Conservation (phyloP, 2,888 invertebrate species). For the Parasteatoda lunata region DNA sequence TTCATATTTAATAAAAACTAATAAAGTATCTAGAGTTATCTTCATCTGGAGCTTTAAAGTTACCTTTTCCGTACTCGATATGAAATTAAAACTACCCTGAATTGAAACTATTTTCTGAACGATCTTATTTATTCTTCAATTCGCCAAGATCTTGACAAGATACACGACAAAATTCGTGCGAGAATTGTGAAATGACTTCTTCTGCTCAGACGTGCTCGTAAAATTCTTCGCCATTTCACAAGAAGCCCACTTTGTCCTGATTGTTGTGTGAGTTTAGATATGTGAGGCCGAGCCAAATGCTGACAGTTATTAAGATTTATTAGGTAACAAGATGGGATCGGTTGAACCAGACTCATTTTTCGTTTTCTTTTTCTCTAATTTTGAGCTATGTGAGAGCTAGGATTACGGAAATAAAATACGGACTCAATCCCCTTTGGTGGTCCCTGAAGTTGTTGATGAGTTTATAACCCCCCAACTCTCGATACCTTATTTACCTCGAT, state of each 20-base stretch:
- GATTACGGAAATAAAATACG: conserved; percentile 39
- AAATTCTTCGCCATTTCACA: conserved; percentile 30
- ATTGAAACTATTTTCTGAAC: neutral
- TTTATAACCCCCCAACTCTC: neutral
- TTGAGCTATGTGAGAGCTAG: conserved; percentile 40
- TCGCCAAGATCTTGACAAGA: neutral
- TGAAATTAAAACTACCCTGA: conserved; percentile 2
- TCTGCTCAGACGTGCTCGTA: neutral
- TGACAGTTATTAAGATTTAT: conserved; percentile 65
- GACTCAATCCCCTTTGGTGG: conserved; percentile 8
- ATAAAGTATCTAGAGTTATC: too few relatives aligned
- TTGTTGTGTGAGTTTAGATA: conserved; percentile 33
- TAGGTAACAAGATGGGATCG: conserved; percentile 51
- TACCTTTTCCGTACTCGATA: neutral
- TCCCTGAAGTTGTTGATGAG: conserved; percentile 2
- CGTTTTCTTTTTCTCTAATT: conserved; percentile 14
- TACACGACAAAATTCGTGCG: conserved; percentile 10
- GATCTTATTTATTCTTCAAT: neutral
- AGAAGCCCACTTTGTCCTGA: conserved; percentile 29
- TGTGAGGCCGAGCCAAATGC: conserved; percentile 22
- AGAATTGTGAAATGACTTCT: conserved; percentile 23
- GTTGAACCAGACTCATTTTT: conserved; percentile 12
- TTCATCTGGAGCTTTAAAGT: too few relatives aligned
- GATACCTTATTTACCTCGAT: neutral
- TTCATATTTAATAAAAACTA: too few relatives aligned